These are phyloP conservation scores for Botrylloides violaceus DNA, from an alignment of 23 tunicate genomes.

Conservation along the genomic window DNA sequence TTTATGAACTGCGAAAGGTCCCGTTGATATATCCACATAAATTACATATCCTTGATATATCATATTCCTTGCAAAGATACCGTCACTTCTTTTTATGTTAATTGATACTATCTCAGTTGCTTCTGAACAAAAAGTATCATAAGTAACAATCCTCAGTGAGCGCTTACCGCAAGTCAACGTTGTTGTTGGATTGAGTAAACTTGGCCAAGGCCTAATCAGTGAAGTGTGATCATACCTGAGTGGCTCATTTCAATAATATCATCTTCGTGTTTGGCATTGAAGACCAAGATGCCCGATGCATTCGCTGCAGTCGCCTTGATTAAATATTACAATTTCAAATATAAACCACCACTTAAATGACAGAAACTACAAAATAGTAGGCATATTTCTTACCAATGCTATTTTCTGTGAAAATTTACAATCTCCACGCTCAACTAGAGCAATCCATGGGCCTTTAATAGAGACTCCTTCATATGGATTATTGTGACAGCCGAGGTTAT, in stretches of 20 bases:
- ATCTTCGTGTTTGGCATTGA: slow-evolving; percentile 22
- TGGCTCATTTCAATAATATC: slow-evolving; percentile 36
- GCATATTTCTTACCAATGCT: slow-evolving; percentile 31
- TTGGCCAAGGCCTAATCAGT: too few species aligned
- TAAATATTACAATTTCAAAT: background rate
- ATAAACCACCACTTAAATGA: slow-evolving; percentile 1
- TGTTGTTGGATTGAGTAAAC: too few species aligned
- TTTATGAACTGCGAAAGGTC: too few species aligned
- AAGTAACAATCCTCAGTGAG: too few species aligned
- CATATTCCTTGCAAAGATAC: too few species aligned
- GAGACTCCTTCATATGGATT: background rate
- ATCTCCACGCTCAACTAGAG: slow-evolving; percentile 49
- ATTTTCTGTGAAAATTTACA: slow-evolving; percentile 64
- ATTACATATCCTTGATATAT: too few species aligned
- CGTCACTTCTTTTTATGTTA: too few species aligned
- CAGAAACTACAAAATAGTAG: background rate
- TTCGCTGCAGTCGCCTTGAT: slow-evolving; percentile 44
- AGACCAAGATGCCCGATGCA: slow-evolving; percentile 58
- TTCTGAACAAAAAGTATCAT: too few species aligned
- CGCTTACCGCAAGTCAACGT: too few species aligned
- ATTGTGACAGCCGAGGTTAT: slow-evolving; percentile 19
- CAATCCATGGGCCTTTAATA: slow-evolving; percentile 34
- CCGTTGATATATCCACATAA: too few species aligned
- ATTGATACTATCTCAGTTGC: too few species aligned
- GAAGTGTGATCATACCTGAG: too few species aligned